These are phyloP conservation scores for Chorisops tibialis DNA, from an alignment of 2,888 invertebrate genomes.

Conservation along the genomic window DNA sequence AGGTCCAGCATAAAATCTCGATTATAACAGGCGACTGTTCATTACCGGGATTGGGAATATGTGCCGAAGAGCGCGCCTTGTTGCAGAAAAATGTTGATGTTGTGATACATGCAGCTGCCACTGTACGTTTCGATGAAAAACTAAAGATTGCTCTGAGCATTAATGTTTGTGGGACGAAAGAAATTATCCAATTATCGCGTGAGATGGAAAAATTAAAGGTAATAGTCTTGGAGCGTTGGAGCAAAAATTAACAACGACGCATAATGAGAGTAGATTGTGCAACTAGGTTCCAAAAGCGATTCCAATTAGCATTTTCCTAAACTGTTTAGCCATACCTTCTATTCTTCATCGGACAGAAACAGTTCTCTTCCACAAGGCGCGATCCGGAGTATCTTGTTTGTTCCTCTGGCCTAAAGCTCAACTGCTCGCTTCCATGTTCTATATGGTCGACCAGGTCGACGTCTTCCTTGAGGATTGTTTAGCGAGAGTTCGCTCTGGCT, in stretches of 20 bases:
- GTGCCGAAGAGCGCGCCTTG: constrained; percentile 42
- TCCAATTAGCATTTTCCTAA: no score
- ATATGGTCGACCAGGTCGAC: no score
- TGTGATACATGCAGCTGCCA: constrained; percentile 87
- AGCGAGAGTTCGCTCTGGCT: no score
- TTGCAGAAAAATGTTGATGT: constrained; percentile 52
- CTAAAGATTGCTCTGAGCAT: constrained; percentile 64
- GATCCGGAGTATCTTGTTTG: no score
- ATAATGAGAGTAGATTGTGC: no score
- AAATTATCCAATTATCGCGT: constrained; percentile 62
- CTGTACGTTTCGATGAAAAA: constrained; percentile 73
- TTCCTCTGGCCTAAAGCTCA: no score
- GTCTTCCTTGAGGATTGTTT: no score
- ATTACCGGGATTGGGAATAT: constrained; percentile 48
- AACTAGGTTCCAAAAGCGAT: no score
- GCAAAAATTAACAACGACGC: neutral
- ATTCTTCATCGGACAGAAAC: no score
- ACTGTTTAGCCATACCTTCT: no score
- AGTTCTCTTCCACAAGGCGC: no score
- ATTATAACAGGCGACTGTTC: constrained; percentile 50
- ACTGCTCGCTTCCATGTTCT: no score
- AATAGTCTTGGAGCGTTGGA: constrained; percentile 12
- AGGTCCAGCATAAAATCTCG: constrained; percentile 48
- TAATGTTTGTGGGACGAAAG: constrained; percentile 65
- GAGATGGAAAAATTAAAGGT: constrained; percentile 63